These are phyloP conservation scores for Lysandra coridon DNA, from an alignment of 2,888 invertebrate species.

Conservation along the genomic window DNA sequence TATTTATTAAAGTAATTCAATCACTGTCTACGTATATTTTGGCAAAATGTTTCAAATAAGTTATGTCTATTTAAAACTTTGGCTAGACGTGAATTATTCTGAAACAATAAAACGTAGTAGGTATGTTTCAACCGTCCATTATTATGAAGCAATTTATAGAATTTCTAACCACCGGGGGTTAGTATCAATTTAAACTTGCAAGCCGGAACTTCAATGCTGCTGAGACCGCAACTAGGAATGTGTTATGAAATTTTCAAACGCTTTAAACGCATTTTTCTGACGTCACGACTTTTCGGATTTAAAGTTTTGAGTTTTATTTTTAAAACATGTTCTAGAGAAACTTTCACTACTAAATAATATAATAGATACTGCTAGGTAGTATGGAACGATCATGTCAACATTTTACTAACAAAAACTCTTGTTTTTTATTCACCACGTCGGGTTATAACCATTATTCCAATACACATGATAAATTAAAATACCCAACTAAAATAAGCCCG, in stretches of 20 bases:
- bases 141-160: slow-evolving; percentile 39
- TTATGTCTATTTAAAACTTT: not conserved
- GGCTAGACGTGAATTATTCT: not conserved
- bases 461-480: not conserved
- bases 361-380: too few species aligned
- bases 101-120: slow-evolving; percentile 17
- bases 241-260: slow-evolving; percentile 44
- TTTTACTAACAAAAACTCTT: too few species aligned
- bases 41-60: not conserved
- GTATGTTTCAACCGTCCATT: slow-evolving; percentile 32
- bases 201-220: slow-evolving; percentile 40
- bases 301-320: not conserved
- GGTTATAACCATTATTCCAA: not conserved
- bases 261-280: slow-evolving; percentile 39
- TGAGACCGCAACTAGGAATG: slow-evolving; percentile 41
- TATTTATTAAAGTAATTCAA: not conserved
- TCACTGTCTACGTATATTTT: not conserved
- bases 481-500: not conserved
- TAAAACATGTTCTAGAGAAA: too few species aligned
- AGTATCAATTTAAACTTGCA: slow-evolving; percentile 44
- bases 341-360: too few species aligned
- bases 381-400: too few species aligned
- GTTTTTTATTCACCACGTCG: not conserved
- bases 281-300: slow-evolving; percentile 18
- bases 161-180: slow-evolving; percentile 40